These are phyloP conservation scores for Kuschelorhynchus macadamiae DNA, from an alignment of 2,888 invertebrate genomes.

Conservation along the genomic window DNA sequence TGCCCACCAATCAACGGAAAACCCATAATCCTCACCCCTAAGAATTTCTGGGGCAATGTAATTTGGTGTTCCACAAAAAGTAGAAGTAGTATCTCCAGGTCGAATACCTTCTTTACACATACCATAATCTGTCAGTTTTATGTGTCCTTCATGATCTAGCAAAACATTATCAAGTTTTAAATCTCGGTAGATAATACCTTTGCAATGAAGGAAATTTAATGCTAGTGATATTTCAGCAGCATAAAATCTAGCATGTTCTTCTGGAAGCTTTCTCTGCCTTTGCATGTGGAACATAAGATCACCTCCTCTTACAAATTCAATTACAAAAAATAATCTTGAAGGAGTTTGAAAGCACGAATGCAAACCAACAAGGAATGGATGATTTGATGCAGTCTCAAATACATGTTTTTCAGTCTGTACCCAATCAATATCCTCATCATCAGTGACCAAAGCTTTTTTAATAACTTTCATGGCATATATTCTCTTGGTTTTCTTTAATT, in stretches of 20 bases:
- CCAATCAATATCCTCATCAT: constrained; percentile 97
- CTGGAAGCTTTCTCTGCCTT: constrained; percentile 93
- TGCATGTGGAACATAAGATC: constrained; percentile 99
- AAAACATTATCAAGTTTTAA: constrained; percentile 97
- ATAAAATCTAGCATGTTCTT: constrained; percentile 98
- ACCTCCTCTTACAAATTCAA: constrained; percentile 98
- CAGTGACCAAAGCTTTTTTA: constrained; percentile 98
- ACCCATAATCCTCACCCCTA: constrained; percentile 92
- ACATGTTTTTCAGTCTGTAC: constrained; percentile 99
- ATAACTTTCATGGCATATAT: constrained; percentile 99
- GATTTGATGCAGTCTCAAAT: constrained; percentile 99
- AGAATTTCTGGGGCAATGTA: constrained; percentile 99
- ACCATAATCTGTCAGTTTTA: constrained; percentile 99
- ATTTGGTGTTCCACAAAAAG: constrained; percentile 97
- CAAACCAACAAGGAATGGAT: constrained; percentile 98
- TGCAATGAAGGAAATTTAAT: constrained; percentile 97
- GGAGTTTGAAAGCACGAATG: constrained; percentile 99
- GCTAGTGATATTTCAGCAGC: constrained; percentile 99
- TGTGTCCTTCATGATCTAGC: constrained; percentile 98
- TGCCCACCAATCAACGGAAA: constrained; percentile 99
- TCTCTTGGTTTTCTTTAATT: constrained; percentile 92
- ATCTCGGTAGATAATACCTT: constrained; percentile 98
- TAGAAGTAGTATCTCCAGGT: constrained; percentile 95
- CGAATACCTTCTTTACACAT: constrained; percentile 98
- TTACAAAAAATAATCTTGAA: constrained; percentile 96